Evolutionary conservation across 2,888 invertebrate genomes (phyloP).

Genomic region (Phlogophora meticulosa): DNA sequence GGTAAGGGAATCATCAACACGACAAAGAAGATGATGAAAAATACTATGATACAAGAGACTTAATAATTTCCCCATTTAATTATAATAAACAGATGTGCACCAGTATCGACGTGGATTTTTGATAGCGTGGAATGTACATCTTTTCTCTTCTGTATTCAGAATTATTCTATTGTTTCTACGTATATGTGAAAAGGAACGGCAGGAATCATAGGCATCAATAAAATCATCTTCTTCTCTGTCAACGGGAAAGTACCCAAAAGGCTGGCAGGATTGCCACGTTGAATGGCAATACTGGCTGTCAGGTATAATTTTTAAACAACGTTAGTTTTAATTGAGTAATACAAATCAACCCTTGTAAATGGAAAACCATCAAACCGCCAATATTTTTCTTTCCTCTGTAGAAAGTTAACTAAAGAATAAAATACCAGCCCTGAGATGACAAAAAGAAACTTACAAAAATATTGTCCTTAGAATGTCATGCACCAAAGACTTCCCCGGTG

Average conservation of each 20-base stretch:
- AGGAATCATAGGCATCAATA: too few relatives aligned
- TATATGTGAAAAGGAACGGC: too few relatives aligned
- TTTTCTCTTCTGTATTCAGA: too few relatives aligned
- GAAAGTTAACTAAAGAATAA: neutral
- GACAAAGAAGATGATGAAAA: neutral
- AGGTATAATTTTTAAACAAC: too few relatives aligned
- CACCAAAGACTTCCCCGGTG: constrained; percentile 92
- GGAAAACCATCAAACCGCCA: neutral
- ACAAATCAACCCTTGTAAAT: too few relatives aligned
- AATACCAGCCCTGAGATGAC: neutral
- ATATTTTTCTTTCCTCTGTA: neutral
- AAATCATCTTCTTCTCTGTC: too few relatives aligned
- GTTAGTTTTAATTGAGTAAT: too few relatives aligned
- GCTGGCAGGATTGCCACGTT: too few relatives aligned
- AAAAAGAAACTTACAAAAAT: constrained; percentile 89
- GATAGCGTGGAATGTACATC: too few relatives aligned
- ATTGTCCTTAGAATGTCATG: constrained; percentile 92
- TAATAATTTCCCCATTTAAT: neutral
- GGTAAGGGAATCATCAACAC: neutral
- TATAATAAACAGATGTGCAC: neutral
- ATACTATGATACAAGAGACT: neutral
- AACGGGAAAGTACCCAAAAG: too few relatives aligned
- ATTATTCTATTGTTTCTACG: too few relatives aligned
- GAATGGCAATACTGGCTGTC: too few relatives aligned
- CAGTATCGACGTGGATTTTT: neutral